Base-by-base conservation (phyloP, 2,888 invertebrate genomes). In the Eilema depressum region DNA sequence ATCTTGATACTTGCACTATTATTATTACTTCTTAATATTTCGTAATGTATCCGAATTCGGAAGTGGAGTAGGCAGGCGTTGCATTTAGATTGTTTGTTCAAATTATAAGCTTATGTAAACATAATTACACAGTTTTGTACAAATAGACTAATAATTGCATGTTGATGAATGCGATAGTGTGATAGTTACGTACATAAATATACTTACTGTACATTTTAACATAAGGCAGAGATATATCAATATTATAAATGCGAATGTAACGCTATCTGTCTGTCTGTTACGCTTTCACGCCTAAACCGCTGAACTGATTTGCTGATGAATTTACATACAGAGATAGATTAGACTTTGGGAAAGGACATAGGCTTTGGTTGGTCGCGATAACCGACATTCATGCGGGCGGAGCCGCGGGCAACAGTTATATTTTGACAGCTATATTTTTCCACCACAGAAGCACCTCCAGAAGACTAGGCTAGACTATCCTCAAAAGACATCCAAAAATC, bases 1-100 rank as follows among this genome's bases (percentile, higher is more conserved):
- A 47, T 80, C 83, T 91, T 92, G 91, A 86, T 91, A 89, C 86
- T n/a, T 90, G 84, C 71, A 33, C 5, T 80, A 80, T 86, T 90
- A 89, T 89, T 90, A 89, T 89, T 88, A 88, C 87, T 89, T 84
- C 75, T 80, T 63, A 70, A n/a, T 47, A 28, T 47, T 53, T 53
- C 14, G 7, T 28, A 64, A 53, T 11, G 2, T n/a, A 53, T 61
- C 28, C n/a, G 23, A 64, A 63, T 70, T n/a, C 53, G 53, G 53
- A 53, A 53, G 10, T 20, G 47, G 47, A 20, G 20, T 8, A 8
- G n/a, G 53, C 53, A 53, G n/a, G 53, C n/a, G 53, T 53, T 59
- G 25, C 57, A 59, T 59, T 59, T 59, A 59, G 23, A n/a, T n/a
- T 53, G 47, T n/a, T 53, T 53, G n/a, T 59, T 59, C 57, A 25